Evolutionary conservation across 1,140 invertebrate genomes (phyloP).

Genomic region (Drosophila nigromelanica): DNA sequence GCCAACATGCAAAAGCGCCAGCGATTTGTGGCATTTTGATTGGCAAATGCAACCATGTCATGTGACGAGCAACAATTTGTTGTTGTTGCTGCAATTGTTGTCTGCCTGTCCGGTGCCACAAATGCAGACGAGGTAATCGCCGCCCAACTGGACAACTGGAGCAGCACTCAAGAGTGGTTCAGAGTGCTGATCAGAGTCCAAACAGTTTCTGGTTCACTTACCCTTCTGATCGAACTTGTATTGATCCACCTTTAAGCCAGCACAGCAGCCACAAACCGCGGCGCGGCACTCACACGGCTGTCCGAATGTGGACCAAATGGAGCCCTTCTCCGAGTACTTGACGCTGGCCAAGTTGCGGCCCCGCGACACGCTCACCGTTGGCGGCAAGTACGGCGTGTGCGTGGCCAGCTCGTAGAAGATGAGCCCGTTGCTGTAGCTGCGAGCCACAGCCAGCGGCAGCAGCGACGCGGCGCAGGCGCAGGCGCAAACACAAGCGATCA

Average conservation of each 20-base stretch:
- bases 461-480: slow-evolving; percentile 3
- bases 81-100: slow-evolving; percentile 8
- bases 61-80: slow-evolving; percentile 39
- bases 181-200: too few relatives aligned
- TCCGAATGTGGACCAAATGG: slow-evolving; percentile 79
- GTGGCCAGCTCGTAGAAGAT: slow-evolving; percentile 72
- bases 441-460: slow-evolving; percentile 25
- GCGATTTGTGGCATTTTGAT: slow-evolving; percentile 80
- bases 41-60: slow-evolving; percentile 72
- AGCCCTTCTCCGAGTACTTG: slow-evolving; percentile 74
- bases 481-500: not conserved
- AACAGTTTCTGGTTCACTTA: slow-evolving; percentile 24
- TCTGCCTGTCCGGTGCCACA: slow-evolving; percentile 7
- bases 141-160: slow-evolving; percentile 1
- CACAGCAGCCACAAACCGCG: slow-evolving; percentile 69
- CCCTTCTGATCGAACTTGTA: slow-evolving; percentile 78
- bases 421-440: slow-evolving; percentile 75
- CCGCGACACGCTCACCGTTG: slow-evolving; percentile 75
- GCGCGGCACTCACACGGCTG: slow-evolving; percentile 71
- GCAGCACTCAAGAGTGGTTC: not conserved
- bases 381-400: slow-evolving; percentile 63
- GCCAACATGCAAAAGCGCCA: slow-evolving; percentile 29
- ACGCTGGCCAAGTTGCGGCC: slow-evolving; percentile 70
- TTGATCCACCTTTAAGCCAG: slow-evolving; percentile 73
- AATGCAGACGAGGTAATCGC: not conserved